Evolutionary conservation across 2,113 vertebrate genomes (phyloP), one percentile per base, ranked within the genome.

Genomic region (Lepidothrix coronata): DNA sequence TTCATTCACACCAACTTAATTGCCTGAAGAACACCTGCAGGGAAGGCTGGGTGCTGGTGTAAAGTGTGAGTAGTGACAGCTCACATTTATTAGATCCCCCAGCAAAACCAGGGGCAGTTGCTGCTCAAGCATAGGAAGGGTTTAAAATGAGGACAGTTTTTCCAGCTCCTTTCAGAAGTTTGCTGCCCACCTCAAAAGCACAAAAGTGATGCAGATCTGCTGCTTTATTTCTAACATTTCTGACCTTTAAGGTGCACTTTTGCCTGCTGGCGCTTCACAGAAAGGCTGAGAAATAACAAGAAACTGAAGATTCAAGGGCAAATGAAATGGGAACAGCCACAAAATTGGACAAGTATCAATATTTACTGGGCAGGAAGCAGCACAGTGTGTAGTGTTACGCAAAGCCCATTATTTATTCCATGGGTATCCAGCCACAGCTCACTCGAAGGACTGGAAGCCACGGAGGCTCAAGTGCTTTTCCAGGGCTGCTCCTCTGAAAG

Each of bases 351-450:
- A 44, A 55, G 78, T 8, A 74, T 84, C 81, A 49, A 59, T 46
- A 87, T 87, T 95, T 91, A 51, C 75, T 30, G 91, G 31, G 92
- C 82, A 87, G 96, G 81, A 95, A 75, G 37, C 66, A 72, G 89
- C 33, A 16, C 31, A 8, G 54, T 6, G 25, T 41, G 90, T 37
- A 0, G 54, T 30, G 79, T 11, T 14, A 35, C 31, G 82, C 81
- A 55, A 78, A 94, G 3, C 58, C 17, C 81, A 20, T 46, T 23
- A 72, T 82, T 94, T 82, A 83, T 71, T 77, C 89, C 85, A 43
- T 16, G 80, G 78, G 70, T 61, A 9, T 81, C 51, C 54, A 28
- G 80, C 67, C 77, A 1, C 75, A 37, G 84, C 88, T 93, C 83
- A 2, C 93, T 88, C 27, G 22, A 1, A 82, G 90, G 78, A 72